These are phyloP conservation scores for Eristalis intricaria DNA, from an alignment of 2,888 invertebrate species.

Conservation along the genomic window DNA sequence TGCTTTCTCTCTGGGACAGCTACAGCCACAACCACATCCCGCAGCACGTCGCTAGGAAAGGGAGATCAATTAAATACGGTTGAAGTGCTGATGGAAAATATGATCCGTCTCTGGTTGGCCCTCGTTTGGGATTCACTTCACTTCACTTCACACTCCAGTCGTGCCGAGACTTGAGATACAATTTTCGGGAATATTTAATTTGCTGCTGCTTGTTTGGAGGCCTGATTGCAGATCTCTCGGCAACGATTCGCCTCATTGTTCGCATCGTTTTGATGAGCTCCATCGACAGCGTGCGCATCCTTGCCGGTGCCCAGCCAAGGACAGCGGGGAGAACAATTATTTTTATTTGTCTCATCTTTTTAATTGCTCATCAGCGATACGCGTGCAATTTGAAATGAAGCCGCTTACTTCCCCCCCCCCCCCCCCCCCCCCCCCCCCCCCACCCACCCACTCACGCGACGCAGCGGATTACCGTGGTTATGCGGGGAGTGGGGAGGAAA, in stretches of 20 bases:
- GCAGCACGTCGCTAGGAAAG: neutral
- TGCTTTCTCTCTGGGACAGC: neutral
- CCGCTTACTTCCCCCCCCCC: neutral
- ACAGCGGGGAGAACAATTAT: constrained; percentile 3
- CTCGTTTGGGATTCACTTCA: neutral
- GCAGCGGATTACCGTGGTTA: neutral
- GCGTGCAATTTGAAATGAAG: neutral
- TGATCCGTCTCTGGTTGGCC: neutral
- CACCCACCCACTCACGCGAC: too few species aligned
- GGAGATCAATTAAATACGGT: constrained; percentile 61
- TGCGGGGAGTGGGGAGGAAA: neutral
- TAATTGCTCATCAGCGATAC: constrained; percentile 3
- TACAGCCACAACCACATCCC: neutral
- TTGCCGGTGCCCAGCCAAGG: neutral
- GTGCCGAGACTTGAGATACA: neutral
- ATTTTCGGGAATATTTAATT: constrained; percentile 38
- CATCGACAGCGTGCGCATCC: neutral
- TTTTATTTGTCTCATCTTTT: constrained; percentile 6
- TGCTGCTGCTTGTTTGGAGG: constrained; percentile 25
- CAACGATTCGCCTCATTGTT: constrained; percentile 53
- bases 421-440: neutral
- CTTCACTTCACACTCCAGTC: neutral
- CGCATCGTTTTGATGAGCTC: constrained; percentile 5
- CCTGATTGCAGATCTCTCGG: constrained; percentile 44
- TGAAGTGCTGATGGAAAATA: constrained; percentile 56